Evolutionary conservation across 2,113 vertebrate genomes (phyloP), one percentile per base, ranked within the genome.

Genomic region (Cercopithecus mona): DNA sequence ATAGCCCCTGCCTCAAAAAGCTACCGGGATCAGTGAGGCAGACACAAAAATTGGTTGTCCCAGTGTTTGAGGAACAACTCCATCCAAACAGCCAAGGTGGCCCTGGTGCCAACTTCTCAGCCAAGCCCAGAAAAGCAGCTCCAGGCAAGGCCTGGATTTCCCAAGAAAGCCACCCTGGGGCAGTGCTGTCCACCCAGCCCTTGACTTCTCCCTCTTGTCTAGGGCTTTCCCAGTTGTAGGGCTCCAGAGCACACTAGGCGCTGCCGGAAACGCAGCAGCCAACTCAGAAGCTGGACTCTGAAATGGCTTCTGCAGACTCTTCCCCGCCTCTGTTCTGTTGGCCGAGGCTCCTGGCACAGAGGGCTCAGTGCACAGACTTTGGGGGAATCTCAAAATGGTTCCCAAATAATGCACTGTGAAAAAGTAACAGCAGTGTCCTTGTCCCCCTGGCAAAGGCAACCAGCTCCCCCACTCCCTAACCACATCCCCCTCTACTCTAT

Each of bases 301-400:
- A 92, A 72, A 96, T 85, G 94, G 94, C 94, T 97, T 94, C 94
- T 96, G 84, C 96, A 96, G 97, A 90, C 79, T 68, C 48, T 64
- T 80, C 50, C 93, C 92, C 30, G 32, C 93, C 89, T 94, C 79
- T 45, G 87, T 83, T 88, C 79, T 82, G 93, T 17, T 95, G 87
- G 97, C 97, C 0, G 4, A 55, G 23, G 73, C 88, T 96, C 85
- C 61, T 98, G 96, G 97, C 90, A 93, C 82, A 8, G 66, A 95
- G 90, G 87, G 57, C 73, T 82, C 38, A 23, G 80, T 35, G 50
- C 9, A 10, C 45, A 5, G 92, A 94, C 70, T 94, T 92, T 27
- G 76, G 96, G 97, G 93, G 59, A 92, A 92, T 95, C 72, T 95
- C 93, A 96, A 95, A 97, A 96, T 88, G 97, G 93, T 52, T 96